Evolutionary conservation across 2,888 invertebrate genomes (phyloP).

Genomic region (Ypsolopha sequella): DNA sequence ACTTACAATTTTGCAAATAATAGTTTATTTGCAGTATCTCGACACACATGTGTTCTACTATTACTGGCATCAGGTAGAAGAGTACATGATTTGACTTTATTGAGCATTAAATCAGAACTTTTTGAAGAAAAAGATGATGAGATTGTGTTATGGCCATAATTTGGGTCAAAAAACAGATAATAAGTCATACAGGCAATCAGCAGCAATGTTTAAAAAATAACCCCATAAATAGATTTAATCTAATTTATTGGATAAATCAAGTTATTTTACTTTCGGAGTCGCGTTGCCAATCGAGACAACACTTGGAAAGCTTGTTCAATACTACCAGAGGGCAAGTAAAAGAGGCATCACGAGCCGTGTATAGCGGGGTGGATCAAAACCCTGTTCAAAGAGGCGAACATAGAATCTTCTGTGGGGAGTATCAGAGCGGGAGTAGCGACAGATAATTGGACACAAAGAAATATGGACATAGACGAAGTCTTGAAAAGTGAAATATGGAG

Average conservation of each 20-base stretch:
- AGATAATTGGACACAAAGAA: too few relatives aligned
- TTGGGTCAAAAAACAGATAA: slow-evolving; percentile 4
- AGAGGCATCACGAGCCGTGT: neutral
- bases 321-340: neutral
- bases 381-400: neutral
- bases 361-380: neutral
- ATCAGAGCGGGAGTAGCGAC: neutral
- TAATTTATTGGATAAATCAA: neutral
- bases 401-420: neutral
- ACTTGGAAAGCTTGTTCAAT: neutral
- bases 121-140: neutral
- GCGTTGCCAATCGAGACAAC: too few relatives aligned
- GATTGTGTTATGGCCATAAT: slow-evolving; percentile 3
- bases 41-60: slow-evolving; percentile 1
- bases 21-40: too few relatives aligned
- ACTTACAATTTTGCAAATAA: too few relatives aligned
- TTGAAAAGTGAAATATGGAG: too few relatives aligned
- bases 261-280: neutral
- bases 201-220: neutral
- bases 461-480: too few relatives aligned
- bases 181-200: neutral
- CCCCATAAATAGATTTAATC: neutral
- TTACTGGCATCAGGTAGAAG: slow-evolving; percentile 3
- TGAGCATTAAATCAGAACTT: neutral
- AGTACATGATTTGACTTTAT: slow-evolving; percentile 1